Evolutionary conservation across 2,888 invertebrate species (phyloP), one percentile per base, ranked within the genome.

Genomic region (Synanthedon formicaeformis): DNA sequence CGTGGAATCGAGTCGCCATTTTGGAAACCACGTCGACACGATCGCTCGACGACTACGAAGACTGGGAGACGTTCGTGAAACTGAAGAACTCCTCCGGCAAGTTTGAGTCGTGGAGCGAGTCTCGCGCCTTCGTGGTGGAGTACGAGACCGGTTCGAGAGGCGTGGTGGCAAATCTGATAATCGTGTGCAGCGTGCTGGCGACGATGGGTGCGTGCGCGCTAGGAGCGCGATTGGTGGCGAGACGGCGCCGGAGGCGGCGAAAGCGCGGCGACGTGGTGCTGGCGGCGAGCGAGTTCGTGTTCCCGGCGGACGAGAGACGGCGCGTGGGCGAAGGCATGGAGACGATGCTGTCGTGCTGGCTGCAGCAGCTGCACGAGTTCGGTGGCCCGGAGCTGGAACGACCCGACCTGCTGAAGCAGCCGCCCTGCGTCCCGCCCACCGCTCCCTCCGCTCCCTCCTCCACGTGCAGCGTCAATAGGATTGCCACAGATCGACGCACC

Each of bases 301-400:
- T 73, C 60, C 73, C 81, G 58, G 66, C 74, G 49, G 67, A 61
- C 58, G 82, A 80, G 61, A 69, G 69, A 41, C 73, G 78, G 4
- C 75, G 81, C 56, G 78, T 82, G 45, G 82, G 78, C 50, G 94
- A 94, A 71, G 95, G 95, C 55, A 94, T 95, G 77, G 95, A 95
- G 76, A 92, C 93, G 54, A 94, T 95, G 94, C 88, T 95, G 14
- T 93, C 94, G 66, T 94, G 94, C 72, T 94, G 94, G 94, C 79
- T 95, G 57, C 94, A 94, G 72, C 94, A 94, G 71, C 81, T 95
- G 57, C 94, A 94, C 75, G 94, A 94, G 73, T 93, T 94, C 64
- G 94, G 94, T 13, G 94, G 93, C 0, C 93, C 94, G 1, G 94
- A 94, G 79, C 92, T 93, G 50, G 95, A 95, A 65, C 94, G 94